Evolutionary conservation across 2,888 invertebrate genomes (phyloP).

Genomic region (Sarcophaga variegata): DNA sequence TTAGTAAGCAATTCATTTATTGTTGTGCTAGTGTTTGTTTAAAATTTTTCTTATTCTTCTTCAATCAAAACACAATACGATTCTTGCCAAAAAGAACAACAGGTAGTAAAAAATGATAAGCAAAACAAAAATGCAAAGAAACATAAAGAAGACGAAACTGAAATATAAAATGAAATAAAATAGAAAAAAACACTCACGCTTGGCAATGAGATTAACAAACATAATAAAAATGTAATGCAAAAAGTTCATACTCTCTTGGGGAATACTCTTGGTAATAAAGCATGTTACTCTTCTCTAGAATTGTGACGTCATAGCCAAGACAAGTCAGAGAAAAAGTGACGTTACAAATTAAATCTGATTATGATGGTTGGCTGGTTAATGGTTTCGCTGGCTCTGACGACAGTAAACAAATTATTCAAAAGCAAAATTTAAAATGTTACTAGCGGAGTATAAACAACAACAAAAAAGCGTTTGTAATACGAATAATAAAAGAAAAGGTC

Average conservation of each 20-base stretch:
- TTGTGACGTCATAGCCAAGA: slow-evolving; percentile 3
- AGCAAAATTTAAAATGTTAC: slow-evolving; percentile 3
- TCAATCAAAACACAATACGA: not conserved
- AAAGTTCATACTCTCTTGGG: slow-evolving; percentile 8
- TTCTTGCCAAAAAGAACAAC: slow-evolving; percentile 25
- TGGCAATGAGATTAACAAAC: slow-evolving; percentile 15
- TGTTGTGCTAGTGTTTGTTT: not conserved
- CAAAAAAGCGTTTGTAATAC: not conserved
- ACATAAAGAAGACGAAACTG: not conserved
- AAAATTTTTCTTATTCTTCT: not conserved
- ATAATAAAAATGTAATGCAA: not conserved
- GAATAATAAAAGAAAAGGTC: slow-evolving; percentile 10
- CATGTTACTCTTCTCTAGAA: not conserved
- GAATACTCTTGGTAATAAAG: slow-evolving; percentile 15
- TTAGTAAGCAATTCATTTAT: not conserved
- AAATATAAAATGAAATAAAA: slow-evolving; percentile 35
- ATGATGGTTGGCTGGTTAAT: not conserved
- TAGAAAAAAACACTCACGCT: slow-evolving; percentile 35
- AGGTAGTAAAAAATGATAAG: slow-evolving; percentile 43
- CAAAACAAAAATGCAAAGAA: slow-evolving; percentile 55
- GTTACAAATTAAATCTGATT: not conserved
- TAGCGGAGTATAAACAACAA: not conserved
- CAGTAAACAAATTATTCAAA: slow-evolving; percentile 16
- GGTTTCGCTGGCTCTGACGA: not conserved
- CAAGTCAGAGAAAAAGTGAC: slow-evolving; percentile 17